phyloP scores from a whole-genome alignment of 2,113 vertebrate species.

The Zonotrichia leucophrys region DNA sequence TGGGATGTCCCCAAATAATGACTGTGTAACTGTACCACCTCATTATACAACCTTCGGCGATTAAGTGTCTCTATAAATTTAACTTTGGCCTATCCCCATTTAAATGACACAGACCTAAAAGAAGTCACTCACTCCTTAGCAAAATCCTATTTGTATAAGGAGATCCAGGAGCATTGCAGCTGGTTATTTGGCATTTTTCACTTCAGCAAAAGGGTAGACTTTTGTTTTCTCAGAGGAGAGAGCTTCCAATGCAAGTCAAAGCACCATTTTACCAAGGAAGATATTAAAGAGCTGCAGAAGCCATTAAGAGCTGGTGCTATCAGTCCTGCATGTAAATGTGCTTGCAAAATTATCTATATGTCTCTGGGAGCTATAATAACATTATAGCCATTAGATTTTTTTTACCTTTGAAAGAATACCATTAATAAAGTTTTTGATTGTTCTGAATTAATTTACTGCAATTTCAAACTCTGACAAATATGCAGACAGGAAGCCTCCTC shows the following conservation, averaged over 20 bases:
- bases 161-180: not conserved
- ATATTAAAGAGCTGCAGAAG: not conserved
- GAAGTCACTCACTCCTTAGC: not conserved
- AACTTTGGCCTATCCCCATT: not conserved
- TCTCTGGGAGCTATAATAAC: not conserved
- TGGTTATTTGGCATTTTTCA: not conserved
- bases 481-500: not conserved
- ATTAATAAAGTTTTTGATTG: not conserved
- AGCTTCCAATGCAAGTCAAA: not conserved
- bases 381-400: not conserved
- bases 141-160: not conserved
- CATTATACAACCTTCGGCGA: not conserved
- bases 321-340: not conserved
- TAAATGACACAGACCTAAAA: not conserved
- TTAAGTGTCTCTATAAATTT: not conserved
- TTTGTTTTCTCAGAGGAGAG: not conserved
- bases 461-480: constrained; percentile 6
- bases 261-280: not conserved
- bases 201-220: not conserved
- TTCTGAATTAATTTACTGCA: constrained; percentile 1
- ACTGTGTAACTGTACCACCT: not conserved
- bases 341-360: not conserved
- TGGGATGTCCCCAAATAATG: not conserved
- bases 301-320: not conserved
- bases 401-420: not conserved